phyloP scores from a whole-genome alignment of 2,888 invertebrate species.

The Loripinus fragilis region DNA sequence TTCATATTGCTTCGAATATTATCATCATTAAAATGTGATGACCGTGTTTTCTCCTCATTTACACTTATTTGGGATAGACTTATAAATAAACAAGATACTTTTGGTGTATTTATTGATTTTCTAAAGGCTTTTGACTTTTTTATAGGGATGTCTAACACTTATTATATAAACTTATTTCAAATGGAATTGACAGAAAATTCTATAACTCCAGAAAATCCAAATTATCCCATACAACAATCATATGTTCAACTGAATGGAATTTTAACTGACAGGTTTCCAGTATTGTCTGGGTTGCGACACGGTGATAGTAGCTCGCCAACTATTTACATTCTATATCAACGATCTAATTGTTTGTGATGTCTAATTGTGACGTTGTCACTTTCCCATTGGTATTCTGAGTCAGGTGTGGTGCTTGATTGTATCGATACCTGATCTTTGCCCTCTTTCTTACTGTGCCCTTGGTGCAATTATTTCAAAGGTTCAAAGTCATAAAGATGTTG shows the following conservation, averaged over 20 bases:
- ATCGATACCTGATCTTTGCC: conserved; percentile 14
- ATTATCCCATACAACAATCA: background rate
- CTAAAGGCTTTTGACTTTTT: conserved; percentile 25
- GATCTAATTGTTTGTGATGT: conserved; percentile 23
- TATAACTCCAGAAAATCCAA: conserved; percentile 22
- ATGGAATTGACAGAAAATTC: conserved; percentile 15
- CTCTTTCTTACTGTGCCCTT: conserved; percentile 15
- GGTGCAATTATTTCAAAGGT: conserved; percentile 25
- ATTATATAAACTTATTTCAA: conserved; percentile 25
- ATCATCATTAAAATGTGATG: no score
- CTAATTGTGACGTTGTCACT: conserved; percentile 22
- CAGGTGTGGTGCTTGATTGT: conserved; percentile 11
- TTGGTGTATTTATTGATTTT: conserved; percentile 28
- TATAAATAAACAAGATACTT: conserved; percentile 13
- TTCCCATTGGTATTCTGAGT: conserved; percentile 6
- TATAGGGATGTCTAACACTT: conserved; percentile 19
- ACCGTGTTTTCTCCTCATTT: background rate
- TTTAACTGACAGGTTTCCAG: conserved; percentile 11
- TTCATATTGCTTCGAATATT: no score
- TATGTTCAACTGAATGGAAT: conserved; percentile 13
- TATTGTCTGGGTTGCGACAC: conserved; percentile 23
- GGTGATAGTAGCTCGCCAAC: background rate
- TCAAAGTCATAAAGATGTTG: conserved; percentile 5
- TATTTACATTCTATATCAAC: conserved; percentile 30
- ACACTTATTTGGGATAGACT: background rate